Base-by-base conservation (phyloP, 2,888 invertebrate genomes). In the Anthrax anthrax region DNA sequence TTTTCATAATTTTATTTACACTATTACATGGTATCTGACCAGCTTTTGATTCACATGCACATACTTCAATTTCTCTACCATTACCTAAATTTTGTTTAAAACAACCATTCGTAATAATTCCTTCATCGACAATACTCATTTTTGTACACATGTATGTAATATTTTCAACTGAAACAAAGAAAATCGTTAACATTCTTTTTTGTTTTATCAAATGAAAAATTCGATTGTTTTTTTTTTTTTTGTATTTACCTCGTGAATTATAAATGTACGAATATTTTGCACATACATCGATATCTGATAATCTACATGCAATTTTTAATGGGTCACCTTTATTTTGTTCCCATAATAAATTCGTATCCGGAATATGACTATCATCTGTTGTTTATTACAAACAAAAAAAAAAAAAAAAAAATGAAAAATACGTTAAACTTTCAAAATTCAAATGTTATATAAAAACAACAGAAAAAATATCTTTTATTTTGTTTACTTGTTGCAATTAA, bases 111-210 rank as follows among this genome's bases (percentile, higher is more conserved):
- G 69, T 73, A 45, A 74, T 70, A 1, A 70, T 64, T 2, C 66
- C 60, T 43, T 71, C 73, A 6, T 60, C 59, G 10, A 62, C 59
- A 47, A 73, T 67, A 36, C 75, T 68, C 0, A 77, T 79, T 59
- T 77, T 75, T 40, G 79, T 76, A 58, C 81, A 81, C 76, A 81
- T 74, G 55, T 78, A 77, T 0, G 81, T 82, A 3, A 79, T 74
- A 59, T 82, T 82, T 60, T 76, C 73, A 51, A 76, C 82, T 32
- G 55, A 51, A 50, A 32, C 3, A 17, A 46, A 32, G 32, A 27
- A 43, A 23, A 23, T 4, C 8, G 8, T 23, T 23, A 23, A 23
- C 23, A 8, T 6, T 23, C 4, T 23, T 23, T 6, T 23, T 23
- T 23, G 1, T 40, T 19, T n/a, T 17, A 37, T 14, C 34, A 43